Conservation (phyloP, 1,140 invertebrate genomes). For the Trichomalopsis sarcophagae region DNA sequence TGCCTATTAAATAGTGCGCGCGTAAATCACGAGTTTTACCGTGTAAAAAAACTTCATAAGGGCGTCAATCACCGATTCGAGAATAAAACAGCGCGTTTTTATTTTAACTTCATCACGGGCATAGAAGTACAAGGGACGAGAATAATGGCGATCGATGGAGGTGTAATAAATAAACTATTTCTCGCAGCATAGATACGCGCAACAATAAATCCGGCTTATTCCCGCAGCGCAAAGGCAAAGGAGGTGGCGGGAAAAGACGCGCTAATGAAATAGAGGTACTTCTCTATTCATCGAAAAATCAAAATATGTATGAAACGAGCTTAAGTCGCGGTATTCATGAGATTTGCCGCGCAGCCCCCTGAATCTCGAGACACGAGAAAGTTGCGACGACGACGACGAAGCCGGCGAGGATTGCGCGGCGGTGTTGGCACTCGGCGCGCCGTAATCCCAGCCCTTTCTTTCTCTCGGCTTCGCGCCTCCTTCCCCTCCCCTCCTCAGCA, state of each 20-base stretch:
- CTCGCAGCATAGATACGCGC: neutral
- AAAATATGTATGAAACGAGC: slow-evolving; percentile 21
- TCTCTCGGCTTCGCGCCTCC: neutral
- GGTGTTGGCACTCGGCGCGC: neutral
- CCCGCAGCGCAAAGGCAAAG: neutral
- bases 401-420: neutral
- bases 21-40: too few relatives aligned
- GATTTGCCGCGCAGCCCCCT: neutral
- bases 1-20: too few relatives aligned
- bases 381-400: neutral
- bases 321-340: slow-evolving; percentile 35
- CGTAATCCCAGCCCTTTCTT: slow-evolving; percentile 13
- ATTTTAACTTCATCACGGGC: too few relatives aligned
- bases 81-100: too few relatives aligned
- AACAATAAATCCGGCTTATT: neutral
- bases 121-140: too few relatives aligned
- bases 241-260: neutral
- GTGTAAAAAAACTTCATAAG: too few relatives aligned
- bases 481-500: neutral
- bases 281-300: slow-evolving; percentile 9
- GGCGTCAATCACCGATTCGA: too few relatives aligned
- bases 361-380: slow-evolving; percentile 10
- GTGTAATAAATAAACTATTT: too few relatives aligned
- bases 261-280: slow-evolving; percentile 7
- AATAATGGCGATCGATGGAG: neutral